A percentile compares a stretch with the other conserved stretches of the same genome.
Conservation (phyloP, 1,140 invertebrate species). For the Berghia stephanieae region DNA sequence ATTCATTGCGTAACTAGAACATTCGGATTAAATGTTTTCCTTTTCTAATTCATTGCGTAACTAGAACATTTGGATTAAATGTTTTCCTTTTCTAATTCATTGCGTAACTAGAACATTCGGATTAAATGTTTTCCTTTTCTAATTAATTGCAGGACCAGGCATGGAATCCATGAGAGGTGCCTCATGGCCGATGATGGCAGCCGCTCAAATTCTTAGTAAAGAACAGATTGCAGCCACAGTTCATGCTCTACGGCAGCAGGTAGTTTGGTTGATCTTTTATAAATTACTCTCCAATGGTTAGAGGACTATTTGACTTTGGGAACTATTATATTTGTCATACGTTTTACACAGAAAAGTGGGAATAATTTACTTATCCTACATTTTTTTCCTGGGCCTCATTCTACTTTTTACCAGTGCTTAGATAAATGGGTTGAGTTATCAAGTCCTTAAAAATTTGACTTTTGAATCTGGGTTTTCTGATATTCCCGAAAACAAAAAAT, state of each 20-base stretch:
- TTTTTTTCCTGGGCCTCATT: neutral
- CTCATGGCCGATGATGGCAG: constrained; percentile 30
- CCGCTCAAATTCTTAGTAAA: constrained; percentile 25
- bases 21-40: too few relatives aligned
- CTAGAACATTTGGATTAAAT: too few relatives aligned
- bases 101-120: too few relatives aligned
- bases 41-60: too few relatives aligned
- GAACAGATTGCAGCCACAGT: constrained; percentile 29
- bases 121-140: too few relatives aligned
- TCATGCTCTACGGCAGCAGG: constrained; percentile 25
- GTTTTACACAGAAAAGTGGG: too few relatives aligned
- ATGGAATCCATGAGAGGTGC: constrained; percentile 31
- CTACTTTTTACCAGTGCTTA: neutral
- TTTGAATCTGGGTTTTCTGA: too few relatives aligned
- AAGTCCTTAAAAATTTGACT: neutral
- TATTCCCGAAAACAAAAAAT: too few relatives aligned
- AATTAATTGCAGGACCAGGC: constrained; percentile 28
- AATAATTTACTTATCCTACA: neutral
- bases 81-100: too few relatives aligned
- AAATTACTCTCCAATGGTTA: neutral
- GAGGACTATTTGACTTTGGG: neutral
- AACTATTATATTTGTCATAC: neutral
- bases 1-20: too few relatives aligned
- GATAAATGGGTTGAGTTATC: neutral
- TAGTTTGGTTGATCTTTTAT: neutral